Base-by-base conservation (phyloP, 2,888 invertebrate genomes). In the Cecidostiba fungosa region DNA sequence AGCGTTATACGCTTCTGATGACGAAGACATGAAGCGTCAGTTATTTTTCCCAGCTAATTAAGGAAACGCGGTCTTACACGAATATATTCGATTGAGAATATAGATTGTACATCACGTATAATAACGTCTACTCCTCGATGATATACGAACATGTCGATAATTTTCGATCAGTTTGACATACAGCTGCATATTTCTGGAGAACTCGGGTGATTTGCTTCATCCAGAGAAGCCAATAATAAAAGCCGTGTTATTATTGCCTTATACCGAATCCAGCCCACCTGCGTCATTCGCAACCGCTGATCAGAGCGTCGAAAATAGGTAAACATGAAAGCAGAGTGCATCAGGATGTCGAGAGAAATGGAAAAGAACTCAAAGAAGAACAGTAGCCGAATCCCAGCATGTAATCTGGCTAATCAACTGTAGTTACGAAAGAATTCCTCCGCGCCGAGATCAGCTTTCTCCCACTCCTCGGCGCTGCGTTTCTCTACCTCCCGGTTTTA, bases 321-420 rank as follows among this genome's bases (percentile, higher is more conserved):
- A 32, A 50, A 39, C 23, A 19, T 10, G 16, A 39, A 26, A 54
- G 50, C 47, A 50, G 3, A 32, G 50, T 12, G 5, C 14, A 19
- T 1, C 16, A 19, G 16, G 19, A 39, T 1, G 50, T 14, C 14
- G 39, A 50, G 12, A 50, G 16, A 43, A 50, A 54, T 19, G 19
- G 32, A 54, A 26, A 50, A 32, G 43, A 32, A 26, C 10, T 19
- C 23, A 59, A 36, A 59, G 8, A 50, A 54, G 50, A 76, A 76
- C 76, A n/a, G 69, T 32, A 77, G 69, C 36, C 62, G 26, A 19
- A 70, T 50, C 70, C 69, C 43, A n/a, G 72, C 6, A 23, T 32
- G 39, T 47, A 78, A 78, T 83, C 62, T 29, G 36, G 47, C 78
- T 84, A 84, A 84, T 84, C 84, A 77, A 79, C n/a, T 16, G 78